A percentile compares a stretch with the other conserved stretches of the same genome.
Evolutionary conservation across 2,888 invertebrate species (phyloP).

Genomic region (Eupithecia inturbata): DNA sequence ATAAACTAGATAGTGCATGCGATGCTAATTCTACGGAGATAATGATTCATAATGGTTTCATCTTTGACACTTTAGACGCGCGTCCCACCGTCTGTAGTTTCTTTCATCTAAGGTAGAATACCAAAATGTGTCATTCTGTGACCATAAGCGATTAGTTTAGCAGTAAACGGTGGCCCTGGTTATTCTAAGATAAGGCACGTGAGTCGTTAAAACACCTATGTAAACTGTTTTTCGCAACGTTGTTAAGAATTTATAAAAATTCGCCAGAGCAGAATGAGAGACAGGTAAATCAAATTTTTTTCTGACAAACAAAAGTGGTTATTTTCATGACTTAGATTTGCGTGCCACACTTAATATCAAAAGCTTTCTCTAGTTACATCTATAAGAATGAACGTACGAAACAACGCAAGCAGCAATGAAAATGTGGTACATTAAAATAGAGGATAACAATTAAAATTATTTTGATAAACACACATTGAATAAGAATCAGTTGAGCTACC

Average conservation of each 20-base stretch:
- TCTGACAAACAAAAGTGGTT: not conserved
- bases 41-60: not conserved
- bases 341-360: not conserved
- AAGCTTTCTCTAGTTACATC: not conserved
- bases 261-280: not conserved
- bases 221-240: not conserved
- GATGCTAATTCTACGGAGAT: not conserved
- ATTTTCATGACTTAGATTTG: not conserved
- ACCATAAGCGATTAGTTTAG: not conserved
- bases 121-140: not conserved
- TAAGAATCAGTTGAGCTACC: no score
- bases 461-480: not conserved
- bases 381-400: not conserved
- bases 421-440: not conserved
- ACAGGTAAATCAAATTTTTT: not conserved
- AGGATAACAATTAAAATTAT: not conserved
- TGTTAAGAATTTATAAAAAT: not conserved
- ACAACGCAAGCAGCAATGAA: not conserved
- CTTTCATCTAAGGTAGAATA: no score
- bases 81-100: no score
- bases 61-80: not conserved
- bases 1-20: not conserved
- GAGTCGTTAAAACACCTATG: not conserved
- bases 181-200: not conserved
- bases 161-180: not conserved